Percentiles rank a stretch among this genome's conserved stretches.
phyloP scores from a whole-genome alignment of 2,888 invertebrate genomes.

The Xestia c-nigrum region DNA sequence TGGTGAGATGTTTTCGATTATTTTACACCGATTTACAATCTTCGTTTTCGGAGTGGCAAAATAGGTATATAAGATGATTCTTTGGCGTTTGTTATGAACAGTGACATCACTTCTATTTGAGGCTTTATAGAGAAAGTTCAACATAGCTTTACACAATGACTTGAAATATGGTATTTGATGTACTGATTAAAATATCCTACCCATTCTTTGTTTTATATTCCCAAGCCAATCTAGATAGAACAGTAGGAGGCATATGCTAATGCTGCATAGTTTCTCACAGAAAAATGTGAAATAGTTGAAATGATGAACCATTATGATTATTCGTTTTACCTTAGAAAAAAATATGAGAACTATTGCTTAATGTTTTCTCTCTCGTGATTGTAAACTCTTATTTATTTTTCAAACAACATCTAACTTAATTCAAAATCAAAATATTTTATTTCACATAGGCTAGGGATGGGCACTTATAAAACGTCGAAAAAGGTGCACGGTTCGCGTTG shows the following conservation, averaged over 20 bases:
- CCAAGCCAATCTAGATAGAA: constrained; percentile 50
- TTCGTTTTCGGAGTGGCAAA: not conserved
- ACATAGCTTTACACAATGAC: constrained; percentile 38
- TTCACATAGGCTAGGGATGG: too few relatives aligned
- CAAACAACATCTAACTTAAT: not conserved
- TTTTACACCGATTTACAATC: not conserved
- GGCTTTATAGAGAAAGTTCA: constrained; percentile 51
- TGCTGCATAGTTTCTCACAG: constrained; percentile 47
- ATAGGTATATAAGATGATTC: too few relatives aligned
- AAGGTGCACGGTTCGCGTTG: too few relatives aligned
- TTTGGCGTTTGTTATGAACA: not conserved
- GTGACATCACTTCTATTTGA: constrained; percentile 28
- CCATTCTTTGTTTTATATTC: constrained; percentile 47
- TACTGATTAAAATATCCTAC: constrained; percentile 60
- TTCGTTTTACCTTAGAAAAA: constrained; percentile 4
- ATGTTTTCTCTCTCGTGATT: not conserved
- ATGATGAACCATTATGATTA: constrained; percentile 1
- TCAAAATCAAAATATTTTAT: too few relatives aligned
- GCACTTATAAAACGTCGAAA: too few relatives aligned
- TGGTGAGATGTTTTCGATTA: constrained; percentile 3
- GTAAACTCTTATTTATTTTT: not conserved
- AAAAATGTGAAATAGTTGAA: constrained; percentile 28
- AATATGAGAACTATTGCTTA: constrained; percentile 15
- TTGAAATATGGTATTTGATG: constrained; percentile 42
- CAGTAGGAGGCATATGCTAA: constrained; percentile 18